Evolutionary conservation across 2,797 vertebrate genomes (phyloP), one percentile per base, ranked within the genome.

Genomic region (Centropyge bicolor): DNA sequence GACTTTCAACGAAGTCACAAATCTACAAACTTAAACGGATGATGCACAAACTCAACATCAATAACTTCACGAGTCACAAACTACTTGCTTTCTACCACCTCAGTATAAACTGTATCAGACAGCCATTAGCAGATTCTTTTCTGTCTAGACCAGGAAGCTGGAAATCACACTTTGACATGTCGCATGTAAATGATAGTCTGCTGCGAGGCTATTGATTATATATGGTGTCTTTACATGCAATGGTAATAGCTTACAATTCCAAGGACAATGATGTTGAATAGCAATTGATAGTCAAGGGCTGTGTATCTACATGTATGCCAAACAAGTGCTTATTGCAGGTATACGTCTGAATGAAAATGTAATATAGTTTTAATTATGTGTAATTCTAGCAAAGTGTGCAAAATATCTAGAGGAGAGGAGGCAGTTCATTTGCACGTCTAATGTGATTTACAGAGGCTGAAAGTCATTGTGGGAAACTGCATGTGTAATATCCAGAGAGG

Each of bases 101-200:
- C 43, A 71, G 1, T 54, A 35, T 56, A 63, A 67, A 66, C 43
- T 63, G 27, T 55, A 65, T 70, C 62, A 67, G 74, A 77, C 55
- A 70, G 19, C 24, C 27, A 57, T 69, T 59, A 75, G 35, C 24
- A 59, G 40, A 74, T 48, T 72, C 19, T 72, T 31, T 74, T 7
- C 2, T 6, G 24, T 56, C 59, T 54, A 62, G 45, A 70, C 13
- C 68, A 66, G 55, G 46, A 71, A 61, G 55, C 31, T 59, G 48
- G 19, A 55, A 55, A 63, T 83, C 60, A 70, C 41, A 38, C 7
- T 49, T 63, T 77, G 79, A 81, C 78, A 65, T 49, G 48, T 20
- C 56, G 63, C 54, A 52, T 85, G 79, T 82, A 76, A 86, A 70
- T 62, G 46, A 77, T 65, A 78, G 82, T 73, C 68, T 74, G 59